These are phyloP conservation scores for Mamestra configurata DNA, from an alignment of 1,140 invertebrate genomes.

Conservation along the genomic window DNA sequence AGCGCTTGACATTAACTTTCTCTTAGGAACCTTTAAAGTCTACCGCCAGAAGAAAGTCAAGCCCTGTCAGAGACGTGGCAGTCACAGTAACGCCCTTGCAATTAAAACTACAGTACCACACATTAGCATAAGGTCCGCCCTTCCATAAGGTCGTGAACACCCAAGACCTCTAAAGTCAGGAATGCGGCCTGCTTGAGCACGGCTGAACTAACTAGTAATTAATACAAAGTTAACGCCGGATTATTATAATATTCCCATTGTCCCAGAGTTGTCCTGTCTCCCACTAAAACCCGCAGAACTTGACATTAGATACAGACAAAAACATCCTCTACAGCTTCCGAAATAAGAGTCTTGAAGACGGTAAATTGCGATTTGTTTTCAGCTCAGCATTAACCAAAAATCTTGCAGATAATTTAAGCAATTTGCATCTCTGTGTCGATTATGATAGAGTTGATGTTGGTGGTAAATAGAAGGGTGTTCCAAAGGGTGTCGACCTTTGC, in stretches of 20 bases:
- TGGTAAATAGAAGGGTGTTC: not conserved
- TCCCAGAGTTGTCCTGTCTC: constrained; percentile 19
- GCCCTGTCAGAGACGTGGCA: not conserved
- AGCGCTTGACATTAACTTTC: too few relatives aligned
- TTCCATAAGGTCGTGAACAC: not conserved
- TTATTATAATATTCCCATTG: constrained; percentile 48
- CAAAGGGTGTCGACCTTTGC: constrained; percentile 47
- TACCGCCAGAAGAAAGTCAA: not conserved
- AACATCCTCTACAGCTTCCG: not conserved
- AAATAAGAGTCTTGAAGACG: not conserved
- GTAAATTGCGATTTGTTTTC: not conserved
- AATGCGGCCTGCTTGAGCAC: not conserved
- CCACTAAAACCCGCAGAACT: not conserved
- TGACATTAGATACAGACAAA: not conserved
- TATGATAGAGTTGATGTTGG: not conserved
- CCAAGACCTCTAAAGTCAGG: not conserved
- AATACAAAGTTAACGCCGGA: constrained; percentile 35
- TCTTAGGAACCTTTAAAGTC: not conserved
- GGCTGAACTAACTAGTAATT: constrained; percentile 35
- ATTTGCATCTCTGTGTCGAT: not conserved
- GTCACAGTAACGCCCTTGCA: not conserved
- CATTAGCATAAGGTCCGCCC: not conserved
- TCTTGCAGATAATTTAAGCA: not conserved
- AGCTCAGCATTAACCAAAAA: not conserved
- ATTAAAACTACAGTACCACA: not conserved